Conservation (phyloP, 2,888 invertebrate species). For the Andrena fulva region DNA sequence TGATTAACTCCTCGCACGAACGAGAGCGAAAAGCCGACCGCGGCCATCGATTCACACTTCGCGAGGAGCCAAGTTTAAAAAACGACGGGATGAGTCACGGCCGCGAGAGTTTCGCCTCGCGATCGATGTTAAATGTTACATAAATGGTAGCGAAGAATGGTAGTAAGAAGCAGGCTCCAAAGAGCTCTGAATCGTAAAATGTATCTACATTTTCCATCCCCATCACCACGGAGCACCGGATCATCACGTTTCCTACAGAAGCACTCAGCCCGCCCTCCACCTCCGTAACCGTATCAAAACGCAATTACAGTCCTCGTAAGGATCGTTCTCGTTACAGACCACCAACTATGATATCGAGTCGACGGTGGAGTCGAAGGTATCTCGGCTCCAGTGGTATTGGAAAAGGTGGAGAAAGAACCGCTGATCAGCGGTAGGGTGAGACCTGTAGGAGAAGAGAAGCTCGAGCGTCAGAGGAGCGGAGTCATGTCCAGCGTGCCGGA, state of each 20-base stretch:
- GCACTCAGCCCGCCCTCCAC: neutral
- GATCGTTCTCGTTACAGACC: conserved; percentile 42
- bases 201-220: too few species aligned
- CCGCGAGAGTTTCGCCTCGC: neutral
- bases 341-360: conserved; percentile 18
- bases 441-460: neutral
- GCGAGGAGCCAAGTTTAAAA: conserved; percentile 41
- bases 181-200: too few species aligned
- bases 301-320: conserved; percentile 43
- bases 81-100: conserved; percentile 44
- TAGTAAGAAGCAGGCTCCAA: too few species aligned
- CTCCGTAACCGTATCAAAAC: conserved; percentile 11
- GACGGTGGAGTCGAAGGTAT: conserved; percentile 15
- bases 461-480: neutral
- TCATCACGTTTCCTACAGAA: conserved; percentile 6
- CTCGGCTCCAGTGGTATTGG: conserved; percentile 19
- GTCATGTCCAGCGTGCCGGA: conserved; percentile 30
- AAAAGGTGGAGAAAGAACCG: conserved; percentile 9
- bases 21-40: conserved; percentile 65
- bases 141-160: too few species aligned
- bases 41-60: conserved; percentile 68
- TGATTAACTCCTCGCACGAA: conserved; percentile 72
- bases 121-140: neutral
- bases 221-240: too few species aligned
- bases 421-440: conserved; percentile 19